Base-by-base conservation (phyloP, 35 echinoderm and acorn worm genomes). In the Hemicentrotus pulcherrimus region DNA sequence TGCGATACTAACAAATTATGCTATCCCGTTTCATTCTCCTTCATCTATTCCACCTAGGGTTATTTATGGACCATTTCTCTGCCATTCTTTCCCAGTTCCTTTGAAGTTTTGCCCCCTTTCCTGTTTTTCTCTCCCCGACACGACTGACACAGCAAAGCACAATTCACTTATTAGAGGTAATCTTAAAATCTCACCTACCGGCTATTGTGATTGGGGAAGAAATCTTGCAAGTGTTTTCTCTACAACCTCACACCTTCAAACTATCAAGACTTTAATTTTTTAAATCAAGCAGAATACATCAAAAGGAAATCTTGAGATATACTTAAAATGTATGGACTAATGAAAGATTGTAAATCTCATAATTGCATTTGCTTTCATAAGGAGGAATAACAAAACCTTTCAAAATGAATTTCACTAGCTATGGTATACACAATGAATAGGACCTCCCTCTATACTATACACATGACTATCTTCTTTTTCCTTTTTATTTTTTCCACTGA, bases 1-100 rank as follows among this genome's bases (percentile, higher is more conserved):
- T 78, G 65, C 19, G 65, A 78, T 78, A 78, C 65, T 78, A 78
- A 78, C 65, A 78, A 78, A 78, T 78, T 78, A 78, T 78, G 65
- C 65, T 78, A 78, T 78, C 65, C 28, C 19, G 28, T 78, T 78
- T 78, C 65, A 22, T 78, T 78, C 65, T 78, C 28, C 65, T 78
- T 78, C 65, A 78, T 78, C 65, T 78, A 28, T 78, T 78, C 28
- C 65, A 78, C 65, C 65, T 78, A 78, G 28, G 65, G 65, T 78
- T 78, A 78, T 78, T 78, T 78, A 28, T 78, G 65, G 65, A 78
- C 65, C 28, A 78, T 78, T 78, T 78, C 28, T n/a, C 28, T 7
- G 24, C 65, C 24, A 78, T 78, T 78, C 65, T 78, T 78, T 78
- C 65, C 65, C 16, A 22, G 4, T 78, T 78, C 65, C 22, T 78